Evolutionary conservation across 2,113 vertebrate genomes (phyloP).

Genomic region (Mus musculus): DNA sequence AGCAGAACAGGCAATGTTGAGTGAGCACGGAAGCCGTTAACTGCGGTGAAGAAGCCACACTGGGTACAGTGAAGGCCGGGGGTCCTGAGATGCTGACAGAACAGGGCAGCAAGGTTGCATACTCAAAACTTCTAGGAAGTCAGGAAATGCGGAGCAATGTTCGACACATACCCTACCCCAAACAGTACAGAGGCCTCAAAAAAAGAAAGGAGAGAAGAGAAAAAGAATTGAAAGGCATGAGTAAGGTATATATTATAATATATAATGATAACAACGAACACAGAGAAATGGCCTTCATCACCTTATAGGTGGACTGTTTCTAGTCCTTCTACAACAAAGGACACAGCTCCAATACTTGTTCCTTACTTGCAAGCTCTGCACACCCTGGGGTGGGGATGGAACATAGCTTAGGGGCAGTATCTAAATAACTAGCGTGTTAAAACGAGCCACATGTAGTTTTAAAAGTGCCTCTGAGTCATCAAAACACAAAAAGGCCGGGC

Average conservation of each 20-base stretch:
- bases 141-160: not conserved
- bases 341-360: not conserved
- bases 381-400: not conserved
- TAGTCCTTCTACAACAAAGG: not conserved
- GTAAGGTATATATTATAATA: not conserved
- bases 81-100: not conserved
- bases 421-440: not conserved
- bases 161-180: accelerated
- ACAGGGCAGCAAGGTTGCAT: not conserved
- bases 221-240: not conserved
- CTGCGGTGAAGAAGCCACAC: too few relatives aligned
- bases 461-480: not conserved
- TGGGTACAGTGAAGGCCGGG: too few relatives aligned
- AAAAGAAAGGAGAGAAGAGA: too few relatives aligned
- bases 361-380: not conserved
- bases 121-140: not conserved
- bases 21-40: not conserved
- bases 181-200: not conserved
- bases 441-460: not conserved
- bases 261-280: accelerated
- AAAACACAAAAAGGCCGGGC: not conserved
- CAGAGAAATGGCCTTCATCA: not conserved
- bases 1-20: not conserved
- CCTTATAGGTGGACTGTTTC: accelerated
- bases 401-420: not conserved